Base-by-base conservation (phyloP, 1,140 invertebrate species). In the Drosophila quadrilineata region DNA sequence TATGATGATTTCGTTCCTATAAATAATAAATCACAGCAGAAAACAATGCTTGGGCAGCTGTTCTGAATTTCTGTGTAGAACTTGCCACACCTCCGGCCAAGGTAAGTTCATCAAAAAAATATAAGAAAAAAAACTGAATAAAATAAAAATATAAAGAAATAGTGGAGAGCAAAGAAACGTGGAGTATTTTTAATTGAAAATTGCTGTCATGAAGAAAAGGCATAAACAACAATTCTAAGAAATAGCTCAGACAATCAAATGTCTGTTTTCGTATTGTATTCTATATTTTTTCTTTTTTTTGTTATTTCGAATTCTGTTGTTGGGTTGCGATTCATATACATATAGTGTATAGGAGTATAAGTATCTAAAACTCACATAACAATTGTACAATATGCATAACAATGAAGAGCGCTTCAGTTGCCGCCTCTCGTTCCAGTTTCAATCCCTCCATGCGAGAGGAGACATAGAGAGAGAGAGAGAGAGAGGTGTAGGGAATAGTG, bases 341-440 rank as follows among this genome's bases (percentile, higher is more conserved):
- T n/a, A n/a, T n/a, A n/a, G n/a, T n/a, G n/a, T n/a, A n/a, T n/a
- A 54, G 16, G 46, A 35, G 31, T 21, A 9, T 41, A 6, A 9
- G 50, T 46, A 58, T 57, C 50, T 41, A 41, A 64, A 57, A 65
- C 40, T 82, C 77, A 72, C 63, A 84, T 84, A 84, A 80, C 72
- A 65, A 80, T 84, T 76, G 77, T 76, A 72, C 77, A 84, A 84
- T 82, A 84, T 82, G 76, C 76, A 82, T 82, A 75, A 82, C 77
- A 82, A 82, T 84, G 73, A 76, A 56, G 64, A 70, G 73, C 10
- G 29, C 46, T 60, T 52, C 26, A 54, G 10, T 26, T 36, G 60
- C 54, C 38, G 29, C 28, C 49, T n/a, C n/a, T 29, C 65, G 50
- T 77, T 76, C 72, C 77, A 71, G 62, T 63, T 71, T 64, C 62